Base-by-base conservation (phyloP, 2,797 vertebrate genomes). In the Enteromius fasciolatus region DNA sequence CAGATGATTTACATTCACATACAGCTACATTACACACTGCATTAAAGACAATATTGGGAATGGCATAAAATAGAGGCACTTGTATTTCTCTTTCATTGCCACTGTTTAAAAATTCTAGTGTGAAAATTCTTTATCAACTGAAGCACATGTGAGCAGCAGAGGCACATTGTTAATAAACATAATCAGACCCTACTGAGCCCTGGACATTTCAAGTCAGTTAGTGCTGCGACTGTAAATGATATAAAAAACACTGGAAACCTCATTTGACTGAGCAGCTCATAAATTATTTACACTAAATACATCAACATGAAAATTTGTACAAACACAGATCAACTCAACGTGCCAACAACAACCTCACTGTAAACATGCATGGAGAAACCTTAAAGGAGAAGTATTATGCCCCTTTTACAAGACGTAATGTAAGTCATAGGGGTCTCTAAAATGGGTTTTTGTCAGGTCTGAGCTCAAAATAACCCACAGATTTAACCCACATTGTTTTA, bases 291-390 rank as follows among this genome's bases (percentile, higher is more conserved):
- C 10, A 31, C 15, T 48, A 28, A 48, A 28, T 31, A 28, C 44
- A 70, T 70, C 44, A 70, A 28, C 44, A 70, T 44, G n/a, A 68
- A 44, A 28, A 70, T 48, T 8, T 17, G 48, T 48, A 48, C 44
- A 72, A 48, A 20, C 44, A 8, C 68, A 31, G 23, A 72, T 72
- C 68, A 31, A 25, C 23, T 11, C 15, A 5, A 18, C 3, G 23
- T 48, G 23, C 46, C 68, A 25, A 10, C 12, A 48, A 6, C 39
- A 25, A 44, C 67, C n/a, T 25, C 39, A 46, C 39, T 44, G 66
- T 7, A 33, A 36, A 36, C 18, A 9, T 11, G 18, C 3, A 23
- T 8, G 6, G 14, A 25, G n/a, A 44, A 12, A 61, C 8, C 8
- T n/a, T 54, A 48, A 17, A 48, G 5, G 15, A 48, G 46, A 48